Base-by-base conservation (phyloP, 2,113 vertebrate genomes). In the Osmerus mordax region DNA sequence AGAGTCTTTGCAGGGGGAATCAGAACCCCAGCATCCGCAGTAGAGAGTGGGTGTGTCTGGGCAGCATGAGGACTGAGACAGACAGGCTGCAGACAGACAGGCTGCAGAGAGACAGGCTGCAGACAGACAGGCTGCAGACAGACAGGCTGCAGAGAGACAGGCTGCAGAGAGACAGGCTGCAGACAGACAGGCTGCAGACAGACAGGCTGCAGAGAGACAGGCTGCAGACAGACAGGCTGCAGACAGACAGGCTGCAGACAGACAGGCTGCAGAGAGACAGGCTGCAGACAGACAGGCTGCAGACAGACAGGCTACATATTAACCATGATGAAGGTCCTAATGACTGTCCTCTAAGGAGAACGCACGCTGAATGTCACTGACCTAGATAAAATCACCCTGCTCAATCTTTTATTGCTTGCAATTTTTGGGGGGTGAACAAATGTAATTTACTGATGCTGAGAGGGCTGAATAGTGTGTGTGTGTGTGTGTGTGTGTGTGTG, bases 241-340 rank as follows among this genome's bases (percentile, higher is more conserved):
- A 23, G 21, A 23, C 21, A 23, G 21, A 23, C 21, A 23, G 21
- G 21, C 21, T 23, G 21, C 21, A 23, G 21, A 23, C 21, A 23
- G 21, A 23, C 21, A 23, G 21, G 21, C 21, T 23, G 21, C 21
- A 23, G 21, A 23, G 1, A 23, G 21, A 23, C 21, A 23, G 21
- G 21, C 21, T 23, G 21, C 21, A 23, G 21, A 23, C 21, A 23
- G 21, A 23, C 21, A 23, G 21, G 21, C 21, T 23, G 15, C 16
- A 16, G 12, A 63, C 12, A 28, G 9, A 28, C 23, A 75, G 81
- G 68, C 69, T 72, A 76, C 73, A 76, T 84, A 81, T 84, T 79
- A 79, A 82, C 72, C 72, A 71, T 85, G 82, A 82, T 84, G 80
- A 80, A 71, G 85, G 85, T 81, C 75, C 73, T 82, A 84, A 85